Conservation (phyloP, 2,888 invertebrate genomes). For the Drosophila nr. perissopoda region DNA sequence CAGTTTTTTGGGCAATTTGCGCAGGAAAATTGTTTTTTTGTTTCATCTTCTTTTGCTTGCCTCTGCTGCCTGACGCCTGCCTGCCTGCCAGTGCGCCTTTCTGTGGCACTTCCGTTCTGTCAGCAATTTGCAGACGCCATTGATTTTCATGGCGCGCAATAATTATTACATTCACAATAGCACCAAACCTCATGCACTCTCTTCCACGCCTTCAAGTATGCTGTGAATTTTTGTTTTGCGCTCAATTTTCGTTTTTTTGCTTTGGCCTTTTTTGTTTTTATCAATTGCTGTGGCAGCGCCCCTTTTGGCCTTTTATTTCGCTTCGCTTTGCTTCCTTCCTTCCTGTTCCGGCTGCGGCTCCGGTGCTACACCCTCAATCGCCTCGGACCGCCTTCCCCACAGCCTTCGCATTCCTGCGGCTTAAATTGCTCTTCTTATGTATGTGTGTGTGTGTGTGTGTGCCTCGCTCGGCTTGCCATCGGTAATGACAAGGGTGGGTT, state of each 20-base stretch:
- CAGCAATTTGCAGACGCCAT: constrained; percentile 66
- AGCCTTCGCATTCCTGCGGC: constrained; percentile 75
- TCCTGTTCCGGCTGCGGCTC: constrained; percentile 48
- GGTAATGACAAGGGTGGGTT: constrained; percentile 60
- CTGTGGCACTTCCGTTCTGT: constrained; percentile 56
- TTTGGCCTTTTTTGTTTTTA: constrained; percentile 56
- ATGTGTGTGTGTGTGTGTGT: constrained; percentile 11
- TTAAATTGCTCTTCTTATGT: constrained; percentile 77
- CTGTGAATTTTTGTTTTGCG: constrained; percentile 37
- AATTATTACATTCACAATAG: constrained; percentile 52
- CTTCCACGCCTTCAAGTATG: constrained; percentile 44
- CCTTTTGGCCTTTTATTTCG: constrained; percentile 57
- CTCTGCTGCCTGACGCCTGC: not conserved
- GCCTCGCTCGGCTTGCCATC: constrained; percentile 54
- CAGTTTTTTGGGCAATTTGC: constrained; percentile 59
- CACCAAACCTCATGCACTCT: not conserved
- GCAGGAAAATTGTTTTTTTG: constrained; percentile 46
- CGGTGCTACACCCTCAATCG: constrained; percentile 1
- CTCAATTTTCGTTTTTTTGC: constrained; percentile 29
- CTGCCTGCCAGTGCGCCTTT: constrained; percentile 20
- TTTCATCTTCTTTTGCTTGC: constrained; percentile 10
- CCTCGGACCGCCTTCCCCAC: constrained; percentile 29
- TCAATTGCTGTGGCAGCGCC: constrained; percentile 55
- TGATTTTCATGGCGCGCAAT: constrained; percentile 68
- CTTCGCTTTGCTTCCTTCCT: constrained; percentile 53